Base-by-base conservation (phyloP, 2,888 invertebrate genomes). In the Timandra comae region DNA sequence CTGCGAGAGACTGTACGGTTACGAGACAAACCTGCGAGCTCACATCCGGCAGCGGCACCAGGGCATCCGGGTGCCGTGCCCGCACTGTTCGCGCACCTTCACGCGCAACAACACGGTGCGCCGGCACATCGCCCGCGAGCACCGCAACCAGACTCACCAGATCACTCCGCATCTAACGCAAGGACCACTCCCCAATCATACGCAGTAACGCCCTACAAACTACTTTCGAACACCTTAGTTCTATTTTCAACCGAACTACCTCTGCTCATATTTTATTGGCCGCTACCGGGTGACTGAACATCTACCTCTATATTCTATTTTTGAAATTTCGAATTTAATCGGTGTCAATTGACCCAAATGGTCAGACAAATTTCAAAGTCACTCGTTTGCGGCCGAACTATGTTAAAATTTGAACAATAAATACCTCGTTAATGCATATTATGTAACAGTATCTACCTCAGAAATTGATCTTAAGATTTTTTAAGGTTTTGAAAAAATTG, bases 41-140 rank as follows among this genome's bases (percentile, higher is more conserved):
- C 96, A 96, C 85, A 95, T 96, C 69, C 88, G 95, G 34, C 96
- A 96, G 73, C 91, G 95, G 70, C 95, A 96, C 81, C 95, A 96
- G 81, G 95, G 96, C 56, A 96, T 96, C 62, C 89, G 96, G 33
- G 95, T 96, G 68, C 95, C 95, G 34, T 96, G 96, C 77, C 95
- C 95, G 39, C 95, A 93, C 78, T 96, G 96, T 86, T 89, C 93
- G 64, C 91, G 95, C 61, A 96, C 95, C 27, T 96, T 96, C 81
- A 96, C 96, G 52, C 91, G 96, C 62, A 96, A 96, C 88, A 96
- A 96, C 86, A 96, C 95, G 16, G 95, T 96, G 62, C 90, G 96
- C 43, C 90, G 95, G 46, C 96, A 96, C 77, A 95, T 96, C 71
- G 95, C 95, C 19, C 91, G 96, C 54, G 95, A 96, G 81, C 95